Evolutionary conservation across 2,888 invertebrate genomes (phyloP).

Genomic region (Eurois occulta): DNA sequence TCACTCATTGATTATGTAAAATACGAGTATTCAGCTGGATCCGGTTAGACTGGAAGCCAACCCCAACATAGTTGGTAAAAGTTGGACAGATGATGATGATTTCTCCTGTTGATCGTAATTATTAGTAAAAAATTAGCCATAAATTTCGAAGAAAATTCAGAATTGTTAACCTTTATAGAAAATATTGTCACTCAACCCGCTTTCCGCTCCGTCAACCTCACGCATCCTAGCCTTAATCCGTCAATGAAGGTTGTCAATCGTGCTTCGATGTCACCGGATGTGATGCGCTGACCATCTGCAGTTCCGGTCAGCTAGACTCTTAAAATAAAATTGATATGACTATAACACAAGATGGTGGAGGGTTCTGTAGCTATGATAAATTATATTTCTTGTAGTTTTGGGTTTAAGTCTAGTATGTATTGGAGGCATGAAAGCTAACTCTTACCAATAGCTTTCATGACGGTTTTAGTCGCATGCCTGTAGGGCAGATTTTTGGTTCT

Average conservation of each 20-base stretch:
- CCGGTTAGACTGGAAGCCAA: too few relatives aligned
- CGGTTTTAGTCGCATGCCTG: too few relatives aligned
- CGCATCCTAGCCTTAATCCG: conserved; percentile 51
- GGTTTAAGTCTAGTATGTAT: background rate
- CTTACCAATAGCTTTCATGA: too few relatives aligned
- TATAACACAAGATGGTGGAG: background rate
- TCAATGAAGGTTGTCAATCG: conserved; percentile 81
- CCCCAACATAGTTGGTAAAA: too few relatives aligned
- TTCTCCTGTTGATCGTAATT: background rate
- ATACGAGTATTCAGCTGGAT: too few relatives aligned
- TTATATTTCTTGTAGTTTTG: background rate
- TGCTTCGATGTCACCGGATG: conserved; percentile 82
- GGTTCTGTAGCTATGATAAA: conserved; percentile 52
- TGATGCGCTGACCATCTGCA: conserved; percentile 80
- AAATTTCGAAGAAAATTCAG: background rate
- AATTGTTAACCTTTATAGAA: background rate
- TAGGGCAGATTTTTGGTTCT: background rate
- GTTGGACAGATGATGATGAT: too few relatives aligned
- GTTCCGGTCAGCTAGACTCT: conserved; percentile 77
- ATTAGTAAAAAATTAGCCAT: background rate
- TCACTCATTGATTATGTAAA: too few relatives aligned
- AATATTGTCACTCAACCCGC: background rate
- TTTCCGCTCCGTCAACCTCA: conserved; percentile 58
- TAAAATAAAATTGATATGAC: conserved; percentile 70
- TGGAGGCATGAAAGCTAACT: background rate